Percentiles rank a stretch among this genome's conserved stretches.
phyloP scores from a whole-genome alignment of 2,888 invertebrate genomes.

The Pilophorus perplexus region DNA sequence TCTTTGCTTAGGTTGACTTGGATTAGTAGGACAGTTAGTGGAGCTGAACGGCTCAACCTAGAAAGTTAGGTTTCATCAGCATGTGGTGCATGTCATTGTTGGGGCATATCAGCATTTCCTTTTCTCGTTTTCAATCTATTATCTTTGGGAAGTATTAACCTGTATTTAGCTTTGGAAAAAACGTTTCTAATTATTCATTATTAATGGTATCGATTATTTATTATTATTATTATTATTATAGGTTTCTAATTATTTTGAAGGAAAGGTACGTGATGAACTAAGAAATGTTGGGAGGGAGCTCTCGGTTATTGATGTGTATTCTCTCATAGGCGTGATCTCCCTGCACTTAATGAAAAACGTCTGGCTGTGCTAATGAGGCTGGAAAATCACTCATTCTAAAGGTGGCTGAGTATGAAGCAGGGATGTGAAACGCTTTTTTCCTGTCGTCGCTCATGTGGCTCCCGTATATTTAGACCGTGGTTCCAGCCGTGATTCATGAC shows the following conservation, averaged over 20 bases:
- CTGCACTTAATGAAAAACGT: background rate
- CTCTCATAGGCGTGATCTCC: background rate
- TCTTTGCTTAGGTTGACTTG: too few relatives aligned
- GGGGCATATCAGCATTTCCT: too few relatives aligned
- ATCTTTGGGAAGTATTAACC: too few relatives aligned
- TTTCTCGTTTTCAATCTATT: too few relatives aligned
- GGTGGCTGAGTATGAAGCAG: background rate
- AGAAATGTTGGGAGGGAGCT: background rate
- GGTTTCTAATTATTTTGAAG: too few relatives aligned
- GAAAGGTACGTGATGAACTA: background rate
- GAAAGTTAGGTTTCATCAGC: too few relatives aligned
- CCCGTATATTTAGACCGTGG: conserved; percentile 25
- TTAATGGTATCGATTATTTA: background rate
- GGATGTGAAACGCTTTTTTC: conserved; percentile 5
- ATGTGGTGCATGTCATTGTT: too few relatives aligned
- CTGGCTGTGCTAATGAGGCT: conserved; percentile 2
- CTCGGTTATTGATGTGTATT: background rate
- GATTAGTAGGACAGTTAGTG: too few relatives aligned
- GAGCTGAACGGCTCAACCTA: too few relatives aligned
- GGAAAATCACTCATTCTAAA: conserved; percentile 2
- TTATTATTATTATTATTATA: too few relatives aligned
- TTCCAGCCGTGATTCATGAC: conserved; percentile 8
- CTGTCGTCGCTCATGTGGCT: conserved; percentile 14
- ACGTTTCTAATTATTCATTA: too few relatives aligned
- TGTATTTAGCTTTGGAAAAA: too few relatives aligned